Evolutionary conservation across 2,888 invertebrate species (phyloP).

Genomic region (Campaea margaritaria): DNA sequence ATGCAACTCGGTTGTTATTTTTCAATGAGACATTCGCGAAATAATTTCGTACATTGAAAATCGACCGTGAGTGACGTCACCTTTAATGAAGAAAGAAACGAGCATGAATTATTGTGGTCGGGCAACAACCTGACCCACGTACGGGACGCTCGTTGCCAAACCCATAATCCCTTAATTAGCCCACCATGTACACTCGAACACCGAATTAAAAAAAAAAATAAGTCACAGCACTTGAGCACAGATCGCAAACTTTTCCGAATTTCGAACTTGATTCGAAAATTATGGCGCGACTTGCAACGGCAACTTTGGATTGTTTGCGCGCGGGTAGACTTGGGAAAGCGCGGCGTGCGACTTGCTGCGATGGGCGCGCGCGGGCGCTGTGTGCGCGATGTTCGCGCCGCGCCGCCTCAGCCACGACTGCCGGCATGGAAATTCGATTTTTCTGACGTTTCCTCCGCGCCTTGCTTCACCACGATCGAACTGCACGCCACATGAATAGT

Average conservation of each 20-base stretch:
- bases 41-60: conserved; percentile 54
- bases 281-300: conserved; percentile 42
- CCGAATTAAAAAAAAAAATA: conserved; percentile 41
- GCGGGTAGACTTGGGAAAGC: conserved; percentile 49
- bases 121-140: conserved; percentile 68
- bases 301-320: conserved; percentile 43
- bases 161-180: conserved; percentile 76
- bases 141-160: conserved; percentile 65
- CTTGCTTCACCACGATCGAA: conserved; percentile 81
- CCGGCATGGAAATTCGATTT: conserved; percentile 84
- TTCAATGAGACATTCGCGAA: conserved; percentile 45
- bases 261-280: conserved; percentile 30
- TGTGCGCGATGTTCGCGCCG: conserved; percentile 76
- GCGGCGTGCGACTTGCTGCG: conserved; percentile 46
- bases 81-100: conserved; percentile 74
- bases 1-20: conserved; percentile 61
- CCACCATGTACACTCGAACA: conserved; percentile 56
- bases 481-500: conserved; percentile 77
- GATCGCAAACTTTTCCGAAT: conserved; percentile 37
- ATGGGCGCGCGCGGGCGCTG: conserved; percentile 75
- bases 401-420: conserved; percentile 83
- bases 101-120: conserved; percentile 71
- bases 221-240: conserved; percentile 56
- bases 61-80: conserved; percentile 80
- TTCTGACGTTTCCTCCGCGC: conserved; percentile 85